phyloP scores from a whole-genome alignment of 2,113 vertebrate genomes.

The Ailuropoda melanoleuca region DNA sequence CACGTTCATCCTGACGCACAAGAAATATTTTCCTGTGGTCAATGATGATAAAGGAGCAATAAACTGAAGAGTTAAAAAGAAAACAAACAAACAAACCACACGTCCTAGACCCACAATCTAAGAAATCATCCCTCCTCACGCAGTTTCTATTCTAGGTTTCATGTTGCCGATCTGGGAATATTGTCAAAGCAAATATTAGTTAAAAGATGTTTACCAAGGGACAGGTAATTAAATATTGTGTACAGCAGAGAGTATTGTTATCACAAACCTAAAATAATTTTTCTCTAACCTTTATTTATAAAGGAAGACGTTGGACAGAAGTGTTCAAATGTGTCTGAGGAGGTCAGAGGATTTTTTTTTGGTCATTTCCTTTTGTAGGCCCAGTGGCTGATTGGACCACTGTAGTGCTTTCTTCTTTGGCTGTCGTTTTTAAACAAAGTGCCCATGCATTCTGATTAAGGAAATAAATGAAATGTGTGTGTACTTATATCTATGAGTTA shows the following conservation, averaged over 20 bases:
- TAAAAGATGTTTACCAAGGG: slow-evolving; percentile 81
- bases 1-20: not conserved
- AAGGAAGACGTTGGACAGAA: slow-evolving; percentile 34
- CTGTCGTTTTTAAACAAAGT: not conserved
- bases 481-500: not conserved
- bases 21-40: not conserved
- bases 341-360: not conserved
- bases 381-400: not conserved
- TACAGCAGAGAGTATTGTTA: slow-evolving; percentile 69
- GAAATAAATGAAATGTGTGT: slow-evolving; percentile 50
- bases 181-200: slow-evolving; percentile 83
- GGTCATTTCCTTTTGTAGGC: not conserved
- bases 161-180: slow-evolving; percentile 74
- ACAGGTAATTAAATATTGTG: slow-evolving; percentile 78
- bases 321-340: not conserved
- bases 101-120: not conserved
- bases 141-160: slow-evolving; percentile 71
- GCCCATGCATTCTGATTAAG: slow-evolving; percentile 39
- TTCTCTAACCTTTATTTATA: slow-evolving; percentile 54
- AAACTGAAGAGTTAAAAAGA: slow-evolving; percentile 53
- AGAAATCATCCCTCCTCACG: slow-evolving; percentile 57
- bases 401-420: not conserved
- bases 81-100: slow-evolving; percentile 11
- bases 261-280: slow-evolving; percentile 62
- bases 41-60: not conserved